A percentile compares a stretch with the other conserved stretches of the same genome.
Conservation (phyloP, 2,113 vertebrate species). For the Thalassarche chlororhynchos region DNA sequence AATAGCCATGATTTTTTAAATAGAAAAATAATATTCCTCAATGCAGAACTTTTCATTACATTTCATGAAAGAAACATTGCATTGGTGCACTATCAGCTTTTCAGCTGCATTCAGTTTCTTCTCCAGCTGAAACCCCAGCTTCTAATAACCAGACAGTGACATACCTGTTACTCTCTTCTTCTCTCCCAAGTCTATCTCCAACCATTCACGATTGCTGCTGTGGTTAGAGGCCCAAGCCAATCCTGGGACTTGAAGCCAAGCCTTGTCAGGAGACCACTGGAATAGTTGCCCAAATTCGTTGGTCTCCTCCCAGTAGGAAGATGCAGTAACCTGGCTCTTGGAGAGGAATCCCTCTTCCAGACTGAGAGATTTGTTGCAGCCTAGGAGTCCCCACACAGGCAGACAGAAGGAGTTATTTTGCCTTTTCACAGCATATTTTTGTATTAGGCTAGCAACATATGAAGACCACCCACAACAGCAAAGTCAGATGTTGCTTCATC, state of each 20-base stretch:
- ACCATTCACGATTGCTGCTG: slow-evolving; percentile 70
- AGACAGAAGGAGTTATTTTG: slow-evolving; percentile 35
- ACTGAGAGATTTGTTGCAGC: slow-evolving; percentile 75
- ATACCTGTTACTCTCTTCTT: slow-evolving; percentile 85
- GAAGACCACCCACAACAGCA: slow-evolving; percentile 45
- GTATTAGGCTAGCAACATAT: slow-evolving; percentile 51
- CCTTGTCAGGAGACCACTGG: slow-evolving; percentile 73
- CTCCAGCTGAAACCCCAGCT: not conserved
- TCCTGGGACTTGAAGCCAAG: slow-evolving; percentile 61
- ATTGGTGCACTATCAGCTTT: not conserved
- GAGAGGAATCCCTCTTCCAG: slow-evolving; percentile 62
- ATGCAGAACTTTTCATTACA: not conserved
- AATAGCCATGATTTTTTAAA: not conserved
- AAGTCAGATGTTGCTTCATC: slow-evolving; percentile 33
- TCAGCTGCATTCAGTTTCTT: not conserved
- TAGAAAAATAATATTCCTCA: not conserved
- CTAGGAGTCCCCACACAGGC: slow-evolving; percentile 62
- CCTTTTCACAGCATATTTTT: slow-evolving; percentile 45
- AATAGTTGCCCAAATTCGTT: slow-evolving; percentile 57
- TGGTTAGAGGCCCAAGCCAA: slow-evolving; percentile 74
- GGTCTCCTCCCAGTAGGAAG: slow-evolving; percentile 74
- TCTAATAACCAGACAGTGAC: not conserved
- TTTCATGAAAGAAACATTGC: not conserved
- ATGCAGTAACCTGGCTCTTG: slow-evolving; percentile 70
- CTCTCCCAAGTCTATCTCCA: slow-evolving; percentile 85